These are phyloP conservation scores for Cheilinus undulatus DNA, from an alignment of 2,113 vertebrate species.

Conservation along the genomic window DNA sequence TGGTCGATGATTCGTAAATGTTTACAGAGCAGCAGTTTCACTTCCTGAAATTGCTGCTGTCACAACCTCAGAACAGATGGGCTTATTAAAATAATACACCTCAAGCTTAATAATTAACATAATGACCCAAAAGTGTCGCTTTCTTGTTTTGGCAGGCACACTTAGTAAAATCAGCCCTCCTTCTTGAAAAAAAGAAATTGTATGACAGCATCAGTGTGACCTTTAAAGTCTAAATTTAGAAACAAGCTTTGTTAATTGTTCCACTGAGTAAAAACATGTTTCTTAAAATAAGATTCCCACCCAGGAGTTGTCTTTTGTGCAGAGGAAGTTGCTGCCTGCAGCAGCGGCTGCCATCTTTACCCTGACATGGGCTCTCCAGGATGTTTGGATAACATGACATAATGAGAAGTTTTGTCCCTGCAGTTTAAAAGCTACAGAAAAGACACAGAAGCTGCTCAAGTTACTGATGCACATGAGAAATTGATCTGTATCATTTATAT, in stretches of 20 bases:
- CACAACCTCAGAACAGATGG: constrained; percentile 5
- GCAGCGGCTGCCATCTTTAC: constrained; percentile 32
- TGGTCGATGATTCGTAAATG: constrained; percentile 46
- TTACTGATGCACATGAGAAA: constrained; percentile 1
- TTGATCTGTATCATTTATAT: background rate
- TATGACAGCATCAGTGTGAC: constrained; percentile 39
- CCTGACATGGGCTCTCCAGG: constrained; percentile 46
- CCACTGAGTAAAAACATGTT: constrained; percentile 49
- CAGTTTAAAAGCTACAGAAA: background rate
- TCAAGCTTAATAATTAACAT: constrained; percentile 19
- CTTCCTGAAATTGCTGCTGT: constrained; percentile 39
- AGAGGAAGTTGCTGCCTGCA: constrained; percentile 50
- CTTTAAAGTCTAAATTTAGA: constrained; percentile 70
- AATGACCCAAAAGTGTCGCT: constrained; percentile 24
- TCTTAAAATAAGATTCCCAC: constrained; percentile 63
- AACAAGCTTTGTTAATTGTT: constrained; percentile 71
- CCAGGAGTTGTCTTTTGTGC: constrained; percentile 32
- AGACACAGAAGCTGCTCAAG: background rate
- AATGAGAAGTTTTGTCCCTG: background rate
- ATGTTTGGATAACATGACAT: constrained; percentile 69
- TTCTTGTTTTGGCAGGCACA: constrained; percentile 12
- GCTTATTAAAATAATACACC: constrained; percentile 21
- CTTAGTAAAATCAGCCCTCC: background rate
- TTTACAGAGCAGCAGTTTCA: constrained; percentile 50
- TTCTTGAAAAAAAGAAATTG: background rate